These are phyloP conservation scores for Turritopsis rubra DNA, from an alignment of 30 jellyfish, hydroid and myxozoan species.

Conservation along the genomic window DNA sequence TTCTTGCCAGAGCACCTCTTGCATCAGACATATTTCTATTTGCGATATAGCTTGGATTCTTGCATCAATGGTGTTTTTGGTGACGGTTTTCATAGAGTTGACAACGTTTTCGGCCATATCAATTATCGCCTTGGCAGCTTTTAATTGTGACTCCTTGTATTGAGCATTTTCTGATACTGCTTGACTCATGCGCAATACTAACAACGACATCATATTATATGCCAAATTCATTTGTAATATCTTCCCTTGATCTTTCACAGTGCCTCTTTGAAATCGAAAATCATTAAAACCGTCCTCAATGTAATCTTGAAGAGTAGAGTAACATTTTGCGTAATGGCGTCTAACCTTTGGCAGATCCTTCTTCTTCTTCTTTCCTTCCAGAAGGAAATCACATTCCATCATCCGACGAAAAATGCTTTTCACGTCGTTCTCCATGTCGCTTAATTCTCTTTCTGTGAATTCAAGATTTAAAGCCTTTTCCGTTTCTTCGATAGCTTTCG, in stretches of 20 bases:
- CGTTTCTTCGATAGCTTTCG: slow-evolving; percentile 34
- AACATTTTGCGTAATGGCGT: slow-evolving; percentile 23
- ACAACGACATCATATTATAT: slow-evolving; percentile 27
- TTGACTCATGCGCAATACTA: slow-evolving; percentile 23
- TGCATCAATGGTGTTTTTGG: slow-evolving; percentile 27
- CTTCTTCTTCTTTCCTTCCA: slow-evolving; percentile 3
- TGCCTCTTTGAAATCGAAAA: slow-evolving; percentile 34
- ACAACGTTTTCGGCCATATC: slow-evolving; percentile 35
- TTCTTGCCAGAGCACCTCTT: slow-evolving; percentile 21
- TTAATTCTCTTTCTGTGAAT: slow-evolving; percentile 26
- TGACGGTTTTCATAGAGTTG: slow-evolving; percentile 10
- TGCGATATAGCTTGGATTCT: slow-evolving; percentile 31
- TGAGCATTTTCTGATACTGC: slow-evolving; percentile 14
- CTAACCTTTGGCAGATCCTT: background rate
- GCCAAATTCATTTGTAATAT: slow-evolving; percentile 28
- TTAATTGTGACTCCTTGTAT: background rate
- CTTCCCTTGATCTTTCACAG: slow-evolving; percentile 26
- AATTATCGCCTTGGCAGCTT: slow-evolving; percentile 21
- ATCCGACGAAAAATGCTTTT: slow-evolving; percentile 29
- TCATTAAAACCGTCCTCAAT: slow-evolving; percentile 27
- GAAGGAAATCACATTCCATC: slow-evolving; percentile 28
- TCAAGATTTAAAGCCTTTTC: slow-evolving; percentile 8
- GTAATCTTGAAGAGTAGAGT: slow-evolving; percentile 7
- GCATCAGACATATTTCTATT: slow-evolving; percentile 33
- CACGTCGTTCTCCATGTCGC: slow-evolving; percentile 32